Evolutionary conservation across 23 tunicate genomes (phyloP), one percentile per base, ranked within the genome.

Genomic region (Trididemnum clinides): DNA sequence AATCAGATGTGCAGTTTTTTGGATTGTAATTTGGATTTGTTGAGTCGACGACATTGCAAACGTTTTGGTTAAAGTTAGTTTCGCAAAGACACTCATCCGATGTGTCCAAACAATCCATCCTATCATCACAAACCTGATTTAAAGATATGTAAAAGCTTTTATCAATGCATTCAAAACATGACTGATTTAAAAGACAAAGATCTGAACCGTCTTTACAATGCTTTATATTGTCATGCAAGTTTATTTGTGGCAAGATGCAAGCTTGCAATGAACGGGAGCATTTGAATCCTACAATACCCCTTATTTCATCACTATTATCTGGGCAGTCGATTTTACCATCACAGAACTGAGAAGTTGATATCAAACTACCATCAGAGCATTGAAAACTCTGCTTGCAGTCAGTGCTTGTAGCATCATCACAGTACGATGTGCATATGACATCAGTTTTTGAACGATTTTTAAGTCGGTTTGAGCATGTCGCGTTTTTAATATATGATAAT

Each of bases 81-180:
- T n/a, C n/a, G 34, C 88, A 71, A 5, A 84, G 33, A 71, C 88
- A 71, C 37, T 84, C 88, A 33, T 84, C 88, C 27, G 80, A 71
- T 18, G 54, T 26, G 31, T 84, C 88, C 7, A 20, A 33, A 35
- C 88, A 84, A 51, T 84, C 81, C 18, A 71, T 44, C 10, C 31
- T 32, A 10, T 80, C 88, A 32, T 84, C 88, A 51, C 88, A 84
- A 4, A 84, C 70, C 28, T 84, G 88, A 25, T 50, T 51, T 22
- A 44, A 32, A 15, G 80, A 28, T 28, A 84, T 84, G 1, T 71
- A 20, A 25, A 30, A n/a, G 0, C 39, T 6, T 28, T 33, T 50
- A 30, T 71, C 79, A 20, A 84, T 28, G 44, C 88, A 84, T 26
- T 44, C 57, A 54, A 49, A 71, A 33, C 88, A 84, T 1, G 37